phyloP scores from a whole-genome alignment of 2,113 vertebrate genomes.

The Bos javanicus region DNA sequence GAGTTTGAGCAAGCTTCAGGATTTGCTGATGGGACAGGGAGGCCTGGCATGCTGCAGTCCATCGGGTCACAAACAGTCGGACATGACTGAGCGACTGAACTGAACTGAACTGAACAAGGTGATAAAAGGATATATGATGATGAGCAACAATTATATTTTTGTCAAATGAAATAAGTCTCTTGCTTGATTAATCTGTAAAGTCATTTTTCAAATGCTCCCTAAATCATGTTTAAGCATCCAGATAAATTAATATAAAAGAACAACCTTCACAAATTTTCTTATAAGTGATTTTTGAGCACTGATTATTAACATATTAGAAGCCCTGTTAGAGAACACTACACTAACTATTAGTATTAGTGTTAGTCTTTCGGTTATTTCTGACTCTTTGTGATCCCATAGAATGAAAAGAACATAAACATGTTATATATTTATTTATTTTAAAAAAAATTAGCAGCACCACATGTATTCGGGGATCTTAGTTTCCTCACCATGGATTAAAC shows the following conservation, averaged over 20 bases:
- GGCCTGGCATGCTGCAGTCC: not conserved
- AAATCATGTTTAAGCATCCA: not conserved
- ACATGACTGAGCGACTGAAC: not conserved
- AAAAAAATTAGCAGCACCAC: not conserved
- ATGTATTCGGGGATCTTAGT: not conserved
- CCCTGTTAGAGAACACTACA: not conserved
- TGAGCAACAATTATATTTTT: not conserved
- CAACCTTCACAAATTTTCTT: not conserved
- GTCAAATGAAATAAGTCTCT: not conserved
- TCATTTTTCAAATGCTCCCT: not conserved
- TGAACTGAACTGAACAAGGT: not conserved
- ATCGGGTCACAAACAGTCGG: fast-evolving
- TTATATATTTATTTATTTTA: not conserved
- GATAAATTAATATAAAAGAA: not conserved
- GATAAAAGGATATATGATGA: not conserved
- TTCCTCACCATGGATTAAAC: not conserved
- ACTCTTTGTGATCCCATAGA: not conserved
- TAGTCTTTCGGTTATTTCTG: not conserved
- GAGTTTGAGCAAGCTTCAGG: not conserved
- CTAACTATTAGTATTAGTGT: not conserved
- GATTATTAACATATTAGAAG: slow-evolving; percentile 3
- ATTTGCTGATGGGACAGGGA: not conserved
- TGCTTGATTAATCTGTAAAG: not conserved
- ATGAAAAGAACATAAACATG: not conserved
- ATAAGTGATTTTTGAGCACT: not conserved